These are phyloP conservation scores for Boleophthalmus pectinirostris DNA, from an alignment of 2,113 vertebrate species.

Conservation along the genomic window DNA sequence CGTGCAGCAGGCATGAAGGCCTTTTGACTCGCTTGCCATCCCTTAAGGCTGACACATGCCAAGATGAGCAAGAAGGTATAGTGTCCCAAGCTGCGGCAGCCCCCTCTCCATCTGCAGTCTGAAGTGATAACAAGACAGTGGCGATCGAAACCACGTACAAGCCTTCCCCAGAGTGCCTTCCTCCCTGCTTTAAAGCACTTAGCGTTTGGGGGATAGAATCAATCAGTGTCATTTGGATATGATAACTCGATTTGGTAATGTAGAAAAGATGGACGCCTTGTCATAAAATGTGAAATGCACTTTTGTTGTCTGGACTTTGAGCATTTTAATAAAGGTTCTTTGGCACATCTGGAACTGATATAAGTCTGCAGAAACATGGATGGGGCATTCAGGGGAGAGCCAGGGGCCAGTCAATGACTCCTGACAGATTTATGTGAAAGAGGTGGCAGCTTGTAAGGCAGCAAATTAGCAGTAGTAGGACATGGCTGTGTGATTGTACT, in stretches of 20 bases:
- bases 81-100: slow-evolving; percentile 34
- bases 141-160: slow-evolving; percentile 33
- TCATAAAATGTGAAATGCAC: background rate
- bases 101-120: slow-evolving; percentile 45
- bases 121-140: slow-evolving; percentile 55
- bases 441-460: slow-evolving; percentile 5
- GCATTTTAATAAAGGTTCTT: slow-evolving; percentile 26
- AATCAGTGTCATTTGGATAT: slow-evolving; percentile 33
- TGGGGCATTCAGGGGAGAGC: slow-evolving; percentile 13
- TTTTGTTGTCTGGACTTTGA: slow-evolving; percentile 17
- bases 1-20: slow-evolving; percentile 59
- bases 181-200: slow-evolving; percentile 35
- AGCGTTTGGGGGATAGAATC: slow-evolving; percentile 13
- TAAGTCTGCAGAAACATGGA: background rate
- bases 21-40: slow-evolving; percentile 74
- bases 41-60: slow-evolving; percentile 49
- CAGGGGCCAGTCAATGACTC: slow-evolving; percentile 21
- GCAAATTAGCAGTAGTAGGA: slow-evolving; percentile 4
- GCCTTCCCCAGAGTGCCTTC: slow-evolving; percentile 14
- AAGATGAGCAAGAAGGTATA: slow-evolving; percentile 36
- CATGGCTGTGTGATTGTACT: slow-evolving; percentile 2
- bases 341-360: slow-evolving; percentile 49
- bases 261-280: slow-evolving; percentile 13
- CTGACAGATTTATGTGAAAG: slow-evolving; percentile 54
- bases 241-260: slow-evolving; percentile 18